phyloP scores from a whole-genome alignment of 2,888 invertebrate species.

The Bursaphelenchus okinawaensis region DNA sequence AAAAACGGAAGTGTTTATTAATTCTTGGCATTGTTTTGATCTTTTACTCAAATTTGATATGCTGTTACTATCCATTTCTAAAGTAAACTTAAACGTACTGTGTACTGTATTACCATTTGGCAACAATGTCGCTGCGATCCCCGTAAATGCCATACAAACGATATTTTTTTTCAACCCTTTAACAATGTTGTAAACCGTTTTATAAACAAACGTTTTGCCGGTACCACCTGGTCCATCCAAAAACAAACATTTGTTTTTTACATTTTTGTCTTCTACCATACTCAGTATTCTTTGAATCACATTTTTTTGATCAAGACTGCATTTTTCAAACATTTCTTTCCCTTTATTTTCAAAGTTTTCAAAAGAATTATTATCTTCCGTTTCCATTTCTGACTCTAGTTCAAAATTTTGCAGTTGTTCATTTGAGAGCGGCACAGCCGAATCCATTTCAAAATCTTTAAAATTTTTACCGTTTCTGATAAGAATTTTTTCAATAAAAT shows the following conservation, averaged over 20 bases:
- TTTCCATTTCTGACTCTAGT: too few species aligned
- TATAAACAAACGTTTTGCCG: constrained; percentile 59
- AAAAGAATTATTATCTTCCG: too few species aligned
- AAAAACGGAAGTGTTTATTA: constrained; percentile 14
- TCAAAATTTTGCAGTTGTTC: too few species aligned
- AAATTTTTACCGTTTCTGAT: too few species aligned
- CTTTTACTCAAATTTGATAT: constrained; percentile 3
- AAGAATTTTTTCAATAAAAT: too few species aligned
- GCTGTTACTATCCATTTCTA: background rate
- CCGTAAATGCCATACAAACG: constrained; percentile 59
- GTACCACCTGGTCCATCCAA: constrained; percentile 59
- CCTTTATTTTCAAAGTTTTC: too few species aligned
- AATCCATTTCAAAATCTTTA: too few species aligned
- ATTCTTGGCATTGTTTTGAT: background rate
- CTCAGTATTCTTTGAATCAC: too few species aligned
- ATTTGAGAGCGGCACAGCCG: too few species aligned
- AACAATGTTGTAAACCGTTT: constrained; percentile 56
- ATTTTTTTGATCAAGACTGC: too few species aligned
- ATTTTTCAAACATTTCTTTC: too few species aligned
- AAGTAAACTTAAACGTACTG: constrained; percentile 53
- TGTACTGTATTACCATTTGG: constrained; percentile 59
- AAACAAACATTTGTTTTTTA: constrained; percentile 29
- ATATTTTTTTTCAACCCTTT: constrained; percentile 53
- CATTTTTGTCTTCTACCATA: too few species aligned
- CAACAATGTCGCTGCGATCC: constrained; percentile 60